phyloP scores from a whole-genome alignment of 2,797 vertebrate species.

The Argyrosomus regius region DNA sequence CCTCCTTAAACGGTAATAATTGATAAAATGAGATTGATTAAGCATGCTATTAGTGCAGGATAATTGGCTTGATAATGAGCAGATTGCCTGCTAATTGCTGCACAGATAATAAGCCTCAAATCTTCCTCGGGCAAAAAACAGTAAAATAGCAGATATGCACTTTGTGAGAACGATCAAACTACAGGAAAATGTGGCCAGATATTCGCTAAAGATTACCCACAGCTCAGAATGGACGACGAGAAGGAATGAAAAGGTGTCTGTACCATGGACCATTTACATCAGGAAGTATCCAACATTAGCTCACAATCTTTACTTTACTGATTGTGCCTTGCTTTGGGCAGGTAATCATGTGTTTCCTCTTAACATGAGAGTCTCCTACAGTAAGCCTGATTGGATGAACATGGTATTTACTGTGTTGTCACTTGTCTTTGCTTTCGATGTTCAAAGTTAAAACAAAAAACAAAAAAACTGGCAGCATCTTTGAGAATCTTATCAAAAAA shows the following conservation, averaged over 20 bases:
- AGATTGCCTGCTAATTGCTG: slow-evolving; percentile 80
- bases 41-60: slow-evolving; percentile 79
- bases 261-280: background rate
- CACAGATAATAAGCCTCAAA: slow-evolving; percentile 74
- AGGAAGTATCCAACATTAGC: background rate
- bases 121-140: slow-evolving; percentile 63
- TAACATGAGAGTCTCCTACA: background rate
- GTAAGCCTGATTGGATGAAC: background rate
- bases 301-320: background rate
- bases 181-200: slow-evolving; percentile 3
- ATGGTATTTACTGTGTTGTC: too few relatives aligned
- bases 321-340: slow-evolving; percentile 5
- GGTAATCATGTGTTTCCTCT: background rate
- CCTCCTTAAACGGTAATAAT: slow-evolving; percentile 81
- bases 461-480: background rate
- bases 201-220: slow-evolving; percentile 22
- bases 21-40: slow-evolving; percentile 84
- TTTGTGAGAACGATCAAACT: slow-evolving; percentile 42
- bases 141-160: slow-evolving; percentile 50
- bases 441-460: background rate
- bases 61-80: slow-evolving; percentile 82
- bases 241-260: background rate
- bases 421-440: background rate
- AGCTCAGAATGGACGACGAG: background rate
- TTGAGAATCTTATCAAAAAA: background rate